Conservation (phyloP, 2,113 vertebrate species). For the Macaca fascicularis region DNA sequence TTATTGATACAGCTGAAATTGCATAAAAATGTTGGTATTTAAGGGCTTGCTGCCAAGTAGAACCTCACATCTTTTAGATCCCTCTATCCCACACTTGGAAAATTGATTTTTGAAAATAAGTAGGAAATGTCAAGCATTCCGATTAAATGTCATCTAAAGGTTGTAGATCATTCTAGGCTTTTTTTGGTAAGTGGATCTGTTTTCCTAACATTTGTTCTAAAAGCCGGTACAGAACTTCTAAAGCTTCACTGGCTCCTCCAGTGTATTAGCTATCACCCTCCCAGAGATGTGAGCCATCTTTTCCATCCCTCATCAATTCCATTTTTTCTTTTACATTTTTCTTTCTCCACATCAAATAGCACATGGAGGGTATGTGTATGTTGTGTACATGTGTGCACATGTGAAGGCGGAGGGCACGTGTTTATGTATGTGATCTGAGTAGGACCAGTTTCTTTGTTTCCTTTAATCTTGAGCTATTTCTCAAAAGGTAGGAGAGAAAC, state of each 20-base stretch:
- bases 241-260: background rate
- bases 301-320: background rate
- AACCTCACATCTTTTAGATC: background rate
- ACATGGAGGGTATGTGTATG: background rate
- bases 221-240: background rate
- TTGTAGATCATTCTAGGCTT: background rate
- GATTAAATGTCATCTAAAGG: background rate
- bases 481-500: slow-evolving; percentile 8
- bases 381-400: background rate
- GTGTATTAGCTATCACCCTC: background rate
- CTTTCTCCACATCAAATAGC: background rate
- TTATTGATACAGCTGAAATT: background rate
- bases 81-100: background rate
- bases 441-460: background rate
- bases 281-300: background rate
- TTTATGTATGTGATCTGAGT: background rate
- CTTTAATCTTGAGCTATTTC: background rate
- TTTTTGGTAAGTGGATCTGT: background rate
- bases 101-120: slow-evolving; percentile 4
- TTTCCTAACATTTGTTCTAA: background rate
- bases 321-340: background rate
- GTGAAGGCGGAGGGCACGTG: background rate
- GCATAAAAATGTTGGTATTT: background rate
- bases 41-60: background rate
- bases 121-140: background rate